Evolutionary conservation across 1,140 invertebrate genomes (phyloP).

Genomic region (Anastrepha ludens): DNA sequence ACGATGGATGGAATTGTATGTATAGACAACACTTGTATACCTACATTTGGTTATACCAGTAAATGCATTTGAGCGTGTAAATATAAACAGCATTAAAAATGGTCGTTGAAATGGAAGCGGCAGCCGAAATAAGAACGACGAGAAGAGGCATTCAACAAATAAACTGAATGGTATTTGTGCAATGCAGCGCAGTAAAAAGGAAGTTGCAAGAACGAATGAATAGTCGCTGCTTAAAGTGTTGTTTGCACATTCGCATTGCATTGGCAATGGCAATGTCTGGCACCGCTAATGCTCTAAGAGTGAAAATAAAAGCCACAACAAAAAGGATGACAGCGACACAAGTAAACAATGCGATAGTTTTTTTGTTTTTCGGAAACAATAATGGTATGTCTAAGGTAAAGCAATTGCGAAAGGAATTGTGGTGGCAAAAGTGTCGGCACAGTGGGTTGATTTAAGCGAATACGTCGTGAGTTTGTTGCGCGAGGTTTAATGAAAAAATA

Average conservation of each 20-base stretch:
- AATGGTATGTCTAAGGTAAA: background rate
- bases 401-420: background rate
- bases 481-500: too few species aligned
- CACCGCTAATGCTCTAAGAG: background rate
- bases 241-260: conserved; percentile 33
- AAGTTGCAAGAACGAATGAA: background rate
- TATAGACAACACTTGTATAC: too few species aligned
- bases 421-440: background rate
- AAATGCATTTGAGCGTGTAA: background rate
- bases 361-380: background rate
- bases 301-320: conserved; percentile 36
- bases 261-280: background rate
- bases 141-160: background rate
- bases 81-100: conserved; percentile 45
- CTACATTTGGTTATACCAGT: background rate
- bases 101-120: background rate
- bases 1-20: too few species aligned
- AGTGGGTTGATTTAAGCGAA: background rate
- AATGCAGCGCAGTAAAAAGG: background rate
- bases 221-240: conserved; percentile 24
- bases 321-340: background rate
- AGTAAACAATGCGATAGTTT: conserved; percentile 45
- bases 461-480: background rate
- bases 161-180: conserved; percentile 17
- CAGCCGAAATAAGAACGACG: background rate